Evolutionary conservation across 2,113 vertebrate genomes (phyloP).

Genomic region (Stigmatopora argus): DNA sequence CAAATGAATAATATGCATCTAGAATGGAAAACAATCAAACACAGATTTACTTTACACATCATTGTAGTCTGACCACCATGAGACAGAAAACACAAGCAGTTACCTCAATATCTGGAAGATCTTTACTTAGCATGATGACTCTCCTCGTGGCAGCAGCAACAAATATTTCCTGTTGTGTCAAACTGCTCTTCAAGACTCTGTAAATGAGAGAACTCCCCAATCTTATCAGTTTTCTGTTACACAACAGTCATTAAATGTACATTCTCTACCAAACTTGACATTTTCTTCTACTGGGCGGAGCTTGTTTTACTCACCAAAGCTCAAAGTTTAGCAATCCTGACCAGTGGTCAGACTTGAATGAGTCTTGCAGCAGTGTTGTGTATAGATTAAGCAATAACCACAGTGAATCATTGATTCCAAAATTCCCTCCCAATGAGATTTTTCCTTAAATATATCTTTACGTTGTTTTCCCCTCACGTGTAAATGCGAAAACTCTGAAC

Average conservation of each 20-base stretch:
- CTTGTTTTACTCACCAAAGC: constrained; percentile 3
- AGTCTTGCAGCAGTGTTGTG: constrained; percentile 6
- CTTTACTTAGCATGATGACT: constrained; percentile 62
- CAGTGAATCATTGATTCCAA: constrained; percentile 14
- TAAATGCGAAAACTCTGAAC: background rate
- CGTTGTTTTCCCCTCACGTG: background rate
- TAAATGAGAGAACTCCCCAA: background rate
- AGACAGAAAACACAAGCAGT: background rate
- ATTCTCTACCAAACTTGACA: background rate
- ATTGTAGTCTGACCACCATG: background rate
- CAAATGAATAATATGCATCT: background rate
- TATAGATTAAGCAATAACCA: constrained; percentile 14
- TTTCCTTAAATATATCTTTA: background rate
- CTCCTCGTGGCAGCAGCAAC: background rate
- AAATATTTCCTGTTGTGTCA: background rate
- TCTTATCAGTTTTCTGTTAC: constrained; percentile 2
- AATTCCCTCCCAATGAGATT: constrained; percentile 24
- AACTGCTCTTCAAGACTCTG: background rate
- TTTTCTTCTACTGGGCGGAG: background rate
- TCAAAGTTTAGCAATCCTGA: constrained; percentile 22
- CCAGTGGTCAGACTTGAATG: background rate
- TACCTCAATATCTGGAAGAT: constrained; percentile 69
- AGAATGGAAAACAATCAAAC: background rate
- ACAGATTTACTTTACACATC: background rate
- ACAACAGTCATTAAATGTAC: background rate